Conservation (phyloP, 2,113 vertebrate genomes). For the Setophaga petechia region DNA sequence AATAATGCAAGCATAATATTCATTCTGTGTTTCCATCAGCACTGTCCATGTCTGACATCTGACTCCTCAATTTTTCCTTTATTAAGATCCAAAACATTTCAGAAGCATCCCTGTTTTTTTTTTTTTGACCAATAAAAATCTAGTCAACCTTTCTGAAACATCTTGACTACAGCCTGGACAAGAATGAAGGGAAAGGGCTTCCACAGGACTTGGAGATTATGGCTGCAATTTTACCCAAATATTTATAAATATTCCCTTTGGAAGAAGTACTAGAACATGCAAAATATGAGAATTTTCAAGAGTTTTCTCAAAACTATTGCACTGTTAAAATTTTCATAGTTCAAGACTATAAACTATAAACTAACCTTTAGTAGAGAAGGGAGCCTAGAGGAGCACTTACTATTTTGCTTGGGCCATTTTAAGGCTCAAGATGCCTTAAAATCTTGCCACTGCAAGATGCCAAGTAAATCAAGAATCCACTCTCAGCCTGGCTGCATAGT, state of each 20-base stretch:
- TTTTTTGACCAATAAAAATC: not conserved
- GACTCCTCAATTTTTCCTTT: not conserved
- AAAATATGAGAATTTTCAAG: not conserved
- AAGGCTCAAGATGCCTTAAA: not conserved
- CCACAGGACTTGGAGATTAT: not conserved
- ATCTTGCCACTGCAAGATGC: not conserved
- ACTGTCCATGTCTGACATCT: not conserved
- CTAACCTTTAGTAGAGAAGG: not conserved
- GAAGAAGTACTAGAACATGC: not conserved
- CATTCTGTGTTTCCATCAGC: not conserved
- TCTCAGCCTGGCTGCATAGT: accelerated
- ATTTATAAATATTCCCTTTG: not conserved
- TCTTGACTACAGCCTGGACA: not conserved
- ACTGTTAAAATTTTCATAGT: not conserved
- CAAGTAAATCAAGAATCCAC: not conserved
- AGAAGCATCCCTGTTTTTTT: not conserved
- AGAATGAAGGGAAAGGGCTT: not conserved
- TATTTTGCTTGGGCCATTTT: not conserved
- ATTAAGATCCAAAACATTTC: not conserved
- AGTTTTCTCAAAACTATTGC: not conserved
- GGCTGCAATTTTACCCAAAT: not conserved
- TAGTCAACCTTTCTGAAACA: not conserved
- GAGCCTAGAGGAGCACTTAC: not conserved
- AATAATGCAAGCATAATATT: not conserved
- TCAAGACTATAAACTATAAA: not conserved